A percentile compares a stretch with the other conserved stretches of the same genome.
Conservation (phyloP, 2,797 vertebrate genomes). For the Carduelis carduelis region DNA sequence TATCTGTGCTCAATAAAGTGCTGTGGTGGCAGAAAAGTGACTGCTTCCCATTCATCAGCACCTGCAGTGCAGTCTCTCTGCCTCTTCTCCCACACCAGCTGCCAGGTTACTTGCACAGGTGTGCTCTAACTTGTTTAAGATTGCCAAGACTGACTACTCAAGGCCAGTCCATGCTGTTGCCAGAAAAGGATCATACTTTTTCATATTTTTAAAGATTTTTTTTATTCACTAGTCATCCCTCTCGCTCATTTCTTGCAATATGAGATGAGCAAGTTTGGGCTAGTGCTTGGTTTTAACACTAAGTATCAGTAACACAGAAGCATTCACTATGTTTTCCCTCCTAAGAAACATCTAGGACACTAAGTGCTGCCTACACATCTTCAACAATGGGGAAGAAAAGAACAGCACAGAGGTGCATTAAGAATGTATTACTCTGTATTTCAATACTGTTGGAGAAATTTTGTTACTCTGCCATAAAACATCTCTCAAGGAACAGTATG, state of each 20-base stretch:
- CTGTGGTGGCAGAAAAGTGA: background rate
- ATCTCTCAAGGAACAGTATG: background rate
- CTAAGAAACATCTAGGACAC: rapidly evolving
- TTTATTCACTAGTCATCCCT: background rate
- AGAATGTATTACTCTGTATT: background rate
- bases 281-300: background rate
- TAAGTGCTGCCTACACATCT: background rate
- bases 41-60: rapidly evolving
- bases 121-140: background rate
- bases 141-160: background rate
- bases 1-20: background rate
- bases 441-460: background rate
- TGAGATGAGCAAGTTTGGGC: background rate
- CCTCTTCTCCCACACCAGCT: background rate
- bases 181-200: background rate
- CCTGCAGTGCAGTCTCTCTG: background rate
- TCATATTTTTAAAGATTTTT: background rate
- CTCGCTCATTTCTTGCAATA: background rate
- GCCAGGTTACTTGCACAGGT: background rate
- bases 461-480: background rate
- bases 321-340: background rate
- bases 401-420: background rate
- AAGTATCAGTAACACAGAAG: background rate
- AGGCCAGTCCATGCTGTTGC: background rate
- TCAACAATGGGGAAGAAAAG: background rate